Evolutionary conservation across 2,113 vertebrate genomes (phyloP).

Genomic region (Scomber scombrus): DNA sequence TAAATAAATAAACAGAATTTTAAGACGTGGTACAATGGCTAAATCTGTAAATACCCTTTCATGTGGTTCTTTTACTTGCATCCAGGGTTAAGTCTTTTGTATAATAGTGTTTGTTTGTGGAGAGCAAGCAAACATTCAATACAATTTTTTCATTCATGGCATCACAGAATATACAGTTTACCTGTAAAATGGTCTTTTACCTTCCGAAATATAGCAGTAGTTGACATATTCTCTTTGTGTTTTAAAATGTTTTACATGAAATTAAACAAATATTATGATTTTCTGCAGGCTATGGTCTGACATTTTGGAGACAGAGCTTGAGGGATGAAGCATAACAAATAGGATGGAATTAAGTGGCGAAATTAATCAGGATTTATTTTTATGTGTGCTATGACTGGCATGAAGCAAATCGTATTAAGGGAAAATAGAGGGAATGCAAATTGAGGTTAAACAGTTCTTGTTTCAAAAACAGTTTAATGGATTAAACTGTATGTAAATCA

Average conservation of each 20-base stretch:
- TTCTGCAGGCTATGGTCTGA: slow-evolving; percentile 50
- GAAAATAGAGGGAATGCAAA: slow-evolving; percentile 68
- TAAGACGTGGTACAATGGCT: background rate
- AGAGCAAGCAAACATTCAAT: background rate
- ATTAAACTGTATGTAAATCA: slow-evolving; percentile 51
- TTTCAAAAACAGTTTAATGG: slow-evolving; percentile 66
- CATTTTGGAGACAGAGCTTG: slow-evolving; percentile 58
- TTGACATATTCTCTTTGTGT: background rate
- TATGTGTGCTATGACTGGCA: slow-evolving; percentile 63
- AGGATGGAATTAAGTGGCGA: slow-evolving; percentile 71
- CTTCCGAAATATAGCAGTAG: background rate
- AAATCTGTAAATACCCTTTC: background rate
- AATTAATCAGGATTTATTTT: slow-evolving; percentile 80
- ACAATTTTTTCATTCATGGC: background rate
- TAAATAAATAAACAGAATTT: slow-evolving; percentile 36
- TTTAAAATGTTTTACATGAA: slow-evolving; percentile 41
- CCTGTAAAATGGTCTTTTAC: background rate
- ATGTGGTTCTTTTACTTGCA: background rate
- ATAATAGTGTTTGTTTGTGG: background rate
- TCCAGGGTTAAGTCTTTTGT: background rate
- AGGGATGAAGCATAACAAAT: slow-evolving; percentile 69
- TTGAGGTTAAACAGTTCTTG: slow-evolving; percentile 64
- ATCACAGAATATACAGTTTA: background rate
- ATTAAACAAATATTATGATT: slow-evolving; percentile 35
- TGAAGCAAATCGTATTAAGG: slow-evolving; percentile 73